Conservation (phyloP, 2,113 vertebrate genomes). For the Percopsis transmontana region DNA sequence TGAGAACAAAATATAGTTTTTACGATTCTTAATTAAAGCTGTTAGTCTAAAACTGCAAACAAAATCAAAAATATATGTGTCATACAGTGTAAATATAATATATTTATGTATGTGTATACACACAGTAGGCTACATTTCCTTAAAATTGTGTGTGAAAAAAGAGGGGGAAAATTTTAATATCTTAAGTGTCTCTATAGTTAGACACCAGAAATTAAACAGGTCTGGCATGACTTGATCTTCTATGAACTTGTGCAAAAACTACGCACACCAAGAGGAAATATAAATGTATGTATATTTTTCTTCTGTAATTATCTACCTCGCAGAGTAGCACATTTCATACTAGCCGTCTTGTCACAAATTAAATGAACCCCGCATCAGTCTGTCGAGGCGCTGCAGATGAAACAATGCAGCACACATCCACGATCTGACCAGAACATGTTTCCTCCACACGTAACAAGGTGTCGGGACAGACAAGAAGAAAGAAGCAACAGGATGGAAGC, state of each 20-base stretch:
- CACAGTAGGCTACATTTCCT: no score
- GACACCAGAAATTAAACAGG: not conserved
- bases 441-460: conserved; percentile 39
- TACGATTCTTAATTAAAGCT: no score
- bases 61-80: no score
- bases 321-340: not conserved
- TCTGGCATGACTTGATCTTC: no score
- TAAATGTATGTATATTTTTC: not conserved
- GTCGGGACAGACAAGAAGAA: conserved; percentile 30
- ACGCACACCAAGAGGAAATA: not conserved
- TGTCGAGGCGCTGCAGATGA: not conserved
- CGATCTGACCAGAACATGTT: conserved; percentile 20
- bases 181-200: no score
- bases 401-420: conserved; percentile 16
- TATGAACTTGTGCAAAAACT: not conserved
- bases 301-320: not conserved
- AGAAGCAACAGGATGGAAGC: conserved; percentile 30
- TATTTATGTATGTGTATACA: not conserved
- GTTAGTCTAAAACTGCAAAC: no score
- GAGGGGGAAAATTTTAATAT: not conserved
- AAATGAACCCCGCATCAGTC: not conserved
- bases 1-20: no score
- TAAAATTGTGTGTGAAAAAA: no score
- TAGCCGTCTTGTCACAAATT: not conserved
- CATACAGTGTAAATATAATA: no score